Base-by-base conservation (phyloP, 2,797 vertebrate species). In the Sebastes vulpes region DNA sequence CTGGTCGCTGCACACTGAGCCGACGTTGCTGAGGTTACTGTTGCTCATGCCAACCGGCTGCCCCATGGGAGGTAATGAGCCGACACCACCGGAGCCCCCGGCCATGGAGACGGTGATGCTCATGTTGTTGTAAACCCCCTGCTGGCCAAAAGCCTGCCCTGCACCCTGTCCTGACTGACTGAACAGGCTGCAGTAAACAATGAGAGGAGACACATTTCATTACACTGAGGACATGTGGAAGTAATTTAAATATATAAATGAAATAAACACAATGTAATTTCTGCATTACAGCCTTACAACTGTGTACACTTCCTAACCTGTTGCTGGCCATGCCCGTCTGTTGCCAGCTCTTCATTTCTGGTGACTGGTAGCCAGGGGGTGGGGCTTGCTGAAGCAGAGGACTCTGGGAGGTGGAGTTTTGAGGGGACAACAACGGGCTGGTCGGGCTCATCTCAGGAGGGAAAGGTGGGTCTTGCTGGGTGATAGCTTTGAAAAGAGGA, bases 101-200 rank as follows among this genome's bases (percentile, higher is more conserved):
- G 97, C 98, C 98, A 99, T 98, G 89, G 98, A 98, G 75, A 99
- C 98, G 0, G 98, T 99, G 95, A 99, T 98, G 96, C 98, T 99
- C 98, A 99, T 98, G 92, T 98, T 99, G 96, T 99, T 99, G 96
- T 98, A 99, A 61, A 98, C 96, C 83, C 97, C 97, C 89, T 98
- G 98, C 94, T 98, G 98, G 77, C 94, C 77, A 83, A 97, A 88
- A 75, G 93, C 0, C 94, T 72, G 74, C 85, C 86, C 92, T 90
- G 97, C 88, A 73, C 79, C 94, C 95, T 96, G 97, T 48, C 97
- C 97, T 0, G 96, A 86, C 84, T 95, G 97, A 90, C 94, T 95
- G 95, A 97, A 97, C 84, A 96, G 84, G 87, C 96, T 96, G 92
- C 1, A 3, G 85, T 9, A 80, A 2, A 75, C 35, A 10, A 20